A percentile compares a stretch with the other conserved stretches of the same genome.
phyloP scores from a whole-genome alignment of 2,888 invertebrate species.

The Macrophya alboannulata region DNA sequence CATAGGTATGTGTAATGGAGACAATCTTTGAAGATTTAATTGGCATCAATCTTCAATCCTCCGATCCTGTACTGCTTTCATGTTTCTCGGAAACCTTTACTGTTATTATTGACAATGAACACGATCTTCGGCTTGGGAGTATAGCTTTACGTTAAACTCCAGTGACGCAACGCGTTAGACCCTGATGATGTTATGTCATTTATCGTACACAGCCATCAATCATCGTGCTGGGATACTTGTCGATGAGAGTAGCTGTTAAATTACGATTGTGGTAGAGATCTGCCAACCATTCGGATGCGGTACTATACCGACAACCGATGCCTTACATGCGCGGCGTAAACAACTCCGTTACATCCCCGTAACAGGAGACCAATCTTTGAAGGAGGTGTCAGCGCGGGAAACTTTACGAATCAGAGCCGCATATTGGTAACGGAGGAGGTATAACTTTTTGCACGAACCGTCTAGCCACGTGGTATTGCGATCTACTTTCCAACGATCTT shows the following conservation, averaged over 20 bases:
- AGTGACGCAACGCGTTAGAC: neutral
- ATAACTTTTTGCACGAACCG: conserved; percentile 57
- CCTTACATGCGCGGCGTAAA: conserved; percentile 80
- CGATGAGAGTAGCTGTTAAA: neutral
- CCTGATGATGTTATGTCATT: neutral
- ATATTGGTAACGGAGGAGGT: conserved; percentile 76
- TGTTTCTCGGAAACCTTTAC: neutral
- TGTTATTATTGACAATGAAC: neutral
- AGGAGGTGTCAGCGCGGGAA: conserved; percentile 78
- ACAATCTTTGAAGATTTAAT: neutral
- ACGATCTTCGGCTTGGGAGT: neutral
- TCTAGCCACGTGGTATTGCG: conserved; percentile 22
- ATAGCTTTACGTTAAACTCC: neutral
- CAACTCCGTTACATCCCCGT: conserved; percentile 79
- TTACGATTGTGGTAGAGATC: neutral
- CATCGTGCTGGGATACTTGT: neutral
- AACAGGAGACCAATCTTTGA: conserved; percentile 75
- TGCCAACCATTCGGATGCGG: neutral
- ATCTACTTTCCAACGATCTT: conserved; percentile 31
- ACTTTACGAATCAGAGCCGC: conserved; percentile 76
- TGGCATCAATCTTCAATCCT: neutral
- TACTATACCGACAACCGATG: conserved; percentile 8
- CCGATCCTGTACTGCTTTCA: neutral
- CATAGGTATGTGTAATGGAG: neutral
- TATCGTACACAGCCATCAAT: neutral